phyloP scores from a whole-genome alignment of 2,888 invertebrate species.

The Salpingus planirostris region DNA sequence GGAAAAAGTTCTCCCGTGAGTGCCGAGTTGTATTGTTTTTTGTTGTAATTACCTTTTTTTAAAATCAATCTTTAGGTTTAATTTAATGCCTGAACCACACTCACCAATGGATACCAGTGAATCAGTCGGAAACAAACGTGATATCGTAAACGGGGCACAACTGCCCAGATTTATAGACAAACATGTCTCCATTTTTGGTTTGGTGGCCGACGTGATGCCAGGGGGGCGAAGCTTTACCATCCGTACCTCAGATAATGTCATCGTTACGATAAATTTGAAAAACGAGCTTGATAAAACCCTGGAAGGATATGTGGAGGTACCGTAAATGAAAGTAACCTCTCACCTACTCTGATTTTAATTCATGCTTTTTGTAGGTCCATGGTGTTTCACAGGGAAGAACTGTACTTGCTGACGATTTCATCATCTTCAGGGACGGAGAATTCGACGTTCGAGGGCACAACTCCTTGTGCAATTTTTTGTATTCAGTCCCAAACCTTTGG shows the following conservation, averaged over 20 bases:
- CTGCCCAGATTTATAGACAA: slow-evolving; percentile 30
- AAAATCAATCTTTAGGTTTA: too few species aligned
- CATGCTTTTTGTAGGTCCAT: slow-evolving; percentile 23
- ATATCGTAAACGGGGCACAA: slow-evolving; percentile 30
- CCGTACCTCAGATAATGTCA: slow-evolving; percentile 30
- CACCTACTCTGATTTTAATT: slow-evolving; percentile 2
- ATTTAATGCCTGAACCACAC: too few species aligned
- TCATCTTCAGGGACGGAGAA: slow-evolving; percentile 24
- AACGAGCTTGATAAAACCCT: slow-evolving; percentile 27
- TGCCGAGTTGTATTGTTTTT: too few species aligned
- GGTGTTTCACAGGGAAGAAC: slow-evolving; percentile 22
- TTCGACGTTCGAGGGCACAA: slow-evolving; percentile 27
- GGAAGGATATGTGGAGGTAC: slow-evolving; percentile 37
- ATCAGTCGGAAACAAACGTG: too few species aligned
- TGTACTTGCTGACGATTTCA: slow-evolving; percentile 23
- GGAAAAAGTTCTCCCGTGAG: too few species aligned
- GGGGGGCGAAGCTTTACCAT: slow-evolving; percentile 33
- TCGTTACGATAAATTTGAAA: slow-evolving; percentile 30
- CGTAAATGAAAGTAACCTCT: slow-evolving; percentile 4
- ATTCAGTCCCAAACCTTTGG: slow-evolving; percentile 24
- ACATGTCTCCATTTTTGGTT: slow-evolving; percentile 33
- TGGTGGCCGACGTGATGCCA: slow-evolving; percentile 27
- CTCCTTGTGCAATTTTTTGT: slow-evolving; percentile 24
- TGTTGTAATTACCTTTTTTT: too few species aligned
- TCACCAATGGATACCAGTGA: too few species aligned